phyloP scores from a whole-genome alignment of 2,797 vertebrate species.

The Macropus fuliginosus region DNA sequence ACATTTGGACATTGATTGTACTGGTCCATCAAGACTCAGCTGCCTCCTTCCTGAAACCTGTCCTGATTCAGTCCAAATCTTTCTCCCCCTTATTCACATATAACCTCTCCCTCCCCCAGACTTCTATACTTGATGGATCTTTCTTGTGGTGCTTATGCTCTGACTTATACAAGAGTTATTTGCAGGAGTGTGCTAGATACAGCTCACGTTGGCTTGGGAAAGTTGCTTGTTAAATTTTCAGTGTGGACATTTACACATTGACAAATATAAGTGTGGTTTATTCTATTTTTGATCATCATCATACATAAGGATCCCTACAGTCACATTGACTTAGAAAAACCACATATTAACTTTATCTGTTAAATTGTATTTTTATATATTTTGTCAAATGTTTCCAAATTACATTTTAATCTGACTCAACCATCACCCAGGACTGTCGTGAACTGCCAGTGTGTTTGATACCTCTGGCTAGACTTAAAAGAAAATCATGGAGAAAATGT shows the following conservation, averaged over 20 bases:
- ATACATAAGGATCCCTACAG: not conserved
- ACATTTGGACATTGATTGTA: not conserved
- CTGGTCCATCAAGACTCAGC: not conserved
- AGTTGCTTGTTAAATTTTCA: not conserved
- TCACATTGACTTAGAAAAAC: not conserved
- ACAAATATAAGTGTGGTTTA: not conserved
- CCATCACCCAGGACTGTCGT: not conserved
- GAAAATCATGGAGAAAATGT: not conserved
- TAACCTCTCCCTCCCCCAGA: not conserved
- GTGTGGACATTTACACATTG: not conserved
- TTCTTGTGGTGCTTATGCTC: not conserved
- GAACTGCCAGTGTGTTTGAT: not conserved
- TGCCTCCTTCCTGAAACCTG: not conserved
- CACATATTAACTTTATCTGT: not conserved
- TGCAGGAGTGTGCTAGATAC: not conserved
- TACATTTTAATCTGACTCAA: not conserved
- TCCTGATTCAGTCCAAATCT: not conserved
- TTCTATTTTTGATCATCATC: not conserved
- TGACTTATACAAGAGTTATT: too few relatives aligned
- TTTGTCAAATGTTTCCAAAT: not conserved
- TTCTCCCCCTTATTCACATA: not conserved
- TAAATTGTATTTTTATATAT: not conserved
- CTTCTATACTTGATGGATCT: not conserved
- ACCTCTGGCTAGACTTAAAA: not conserved
- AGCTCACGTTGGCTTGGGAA: not conserved